Conservation (phyloP, 2,113 vertebrate genomes). For the Zingel zingel region DNA sequence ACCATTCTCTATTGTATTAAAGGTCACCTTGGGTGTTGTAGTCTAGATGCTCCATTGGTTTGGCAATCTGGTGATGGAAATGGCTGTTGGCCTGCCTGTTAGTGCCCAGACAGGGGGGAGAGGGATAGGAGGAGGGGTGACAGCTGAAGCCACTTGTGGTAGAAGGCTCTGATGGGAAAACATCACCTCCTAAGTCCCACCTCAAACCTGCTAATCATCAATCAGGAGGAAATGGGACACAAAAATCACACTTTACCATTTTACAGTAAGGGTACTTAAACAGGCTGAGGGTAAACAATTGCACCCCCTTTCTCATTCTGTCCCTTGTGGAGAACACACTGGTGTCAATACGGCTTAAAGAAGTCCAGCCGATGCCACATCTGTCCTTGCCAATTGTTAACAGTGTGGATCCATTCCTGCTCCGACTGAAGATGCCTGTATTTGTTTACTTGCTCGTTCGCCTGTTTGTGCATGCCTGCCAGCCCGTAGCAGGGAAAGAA, state of each 20-base stretch:
- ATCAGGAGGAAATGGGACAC: conserved; percentile 46
- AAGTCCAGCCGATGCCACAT: conserved; percentile 56
- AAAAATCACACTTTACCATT: conserved; percentile 24
- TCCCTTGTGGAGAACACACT: conserved; percentile 46
- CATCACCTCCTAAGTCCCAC: conserved; percentile 38
- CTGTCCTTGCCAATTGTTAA: conserved; percentile 60
- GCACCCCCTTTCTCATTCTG: conserved; percentile 11
- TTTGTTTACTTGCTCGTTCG: conserved; percentile 60
- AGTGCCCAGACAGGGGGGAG: conserved; percentile 15
- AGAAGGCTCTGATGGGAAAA: conserved; percentile 50
- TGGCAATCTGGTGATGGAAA: conserved; percentile 68
- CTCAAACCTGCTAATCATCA: conserved; percentile 56
- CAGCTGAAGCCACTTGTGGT: conserved; percentile 64
- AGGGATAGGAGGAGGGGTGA: not conserved
- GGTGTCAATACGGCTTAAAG: conserved; percentile 63
- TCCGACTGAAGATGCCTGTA: conserved; percentile 19
- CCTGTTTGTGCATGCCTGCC: conserved; percentile 47
- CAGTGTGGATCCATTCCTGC: conserved; percentile 59
- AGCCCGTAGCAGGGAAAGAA: conserved; percentile 48
- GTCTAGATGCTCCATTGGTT: conserved; percentile 64
- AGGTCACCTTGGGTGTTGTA: conserved; percentile 74
- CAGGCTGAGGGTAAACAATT: conserved; percentile 41
- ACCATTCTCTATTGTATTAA: conserved; percentile 52
- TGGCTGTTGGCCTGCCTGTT: conserved; percentile 59
- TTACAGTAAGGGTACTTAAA: conserved; percentile 26